Conservation (phyloP, 2,797 vertebrate genomes). For the Melanotaenia pygmaea region DNA sequence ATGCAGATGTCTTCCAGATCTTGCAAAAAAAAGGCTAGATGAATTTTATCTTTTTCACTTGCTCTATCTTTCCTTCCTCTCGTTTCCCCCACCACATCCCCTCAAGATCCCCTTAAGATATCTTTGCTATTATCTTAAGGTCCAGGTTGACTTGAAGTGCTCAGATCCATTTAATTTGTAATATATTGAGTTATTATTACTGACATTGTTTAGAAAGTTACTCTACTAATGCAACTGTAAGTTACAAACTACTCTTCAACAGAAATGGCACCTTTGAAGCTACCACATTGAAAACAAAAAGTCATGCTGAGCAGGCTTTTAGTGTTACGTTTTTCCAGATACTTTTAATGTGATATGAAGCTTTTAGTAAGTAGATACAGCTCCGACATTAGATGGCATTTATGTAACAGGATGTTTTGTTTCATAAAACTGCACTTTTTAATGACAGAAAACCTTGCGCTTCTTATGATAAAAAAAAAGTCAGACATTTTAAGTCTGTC, state of each 20-base stretch:
- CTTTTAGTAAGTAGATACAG: not conserved
- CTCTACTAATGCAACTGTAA: not conserved
- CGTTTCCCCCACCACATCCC: not conserved
- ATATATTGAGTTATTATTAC: not conserved
- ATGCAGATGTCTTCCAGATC: not conserved
- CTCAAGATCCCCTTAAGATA: not conserved
- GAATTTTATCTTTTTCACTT: constrained; percentile 8
- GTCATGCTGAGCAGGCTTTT: not conserved
- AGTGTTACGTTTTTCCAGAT: not conserved
- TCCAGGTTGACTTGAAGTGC: not conserved
- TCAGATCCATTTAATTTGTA: constrained; percentile 9
- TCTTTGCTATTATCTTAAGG: not conserved
- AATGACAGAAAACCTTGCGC: too few relatives aligned
- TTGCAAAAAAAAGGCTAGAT: not conserved
- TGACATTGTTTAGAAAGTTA: not conserved
- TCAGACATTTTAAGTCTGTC: too few relatives aligned
- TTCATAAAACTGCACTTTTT: not conserved
- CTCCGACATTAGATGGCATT: not conserved
- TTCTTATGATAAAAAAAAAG: too few relatives aligned
- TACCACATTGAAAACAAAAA: not conserved
- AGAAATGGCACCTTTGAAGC: not conserved
- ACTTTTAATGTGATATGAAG: not conserved
- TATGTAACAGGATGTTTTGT: not conserved
- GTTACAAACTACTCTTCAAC: not conserved
- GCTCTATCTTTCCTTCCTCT: not conserved